Evolutionary conservation across 2,888 invertebrate genomes (phyloP).

Genomic region (Anoplius nigerrimus): DNA sequence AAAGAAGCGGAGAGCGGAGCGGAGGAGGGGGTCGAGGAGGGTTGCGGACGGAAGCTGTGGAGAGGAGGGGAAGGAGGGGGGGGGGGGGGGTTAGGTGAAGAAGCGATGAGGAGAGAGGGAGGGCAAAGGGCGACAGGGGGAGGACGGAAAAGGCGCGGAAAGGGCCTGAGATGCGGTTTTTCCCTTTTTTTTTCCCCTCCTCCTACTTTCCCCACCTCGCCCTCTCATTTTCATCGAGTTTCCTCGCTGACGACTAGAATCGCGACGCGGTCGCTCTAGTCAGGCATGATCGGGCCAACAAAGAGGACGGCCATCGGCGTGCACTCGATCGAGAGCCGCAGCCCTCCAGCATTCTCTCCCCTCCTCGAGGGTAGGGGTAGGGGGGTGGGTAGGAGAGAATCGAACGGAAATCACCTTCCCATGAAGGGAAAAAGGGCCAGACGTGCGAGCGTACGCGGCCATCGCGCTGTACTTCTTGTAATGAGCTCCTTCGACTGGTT

Average conservation of each 20-base stretch:
- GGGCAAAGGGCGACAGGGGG: background rate
- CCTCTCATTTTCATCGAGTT: conserved; percentile 31
- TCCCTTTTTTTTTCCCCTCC: conserved; percentile 17
- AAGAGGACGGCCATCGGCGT: background rate
- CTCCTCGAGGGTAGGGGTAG: conserved; percentile 51
- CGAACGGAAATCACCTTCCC: conserved; percentile 62
- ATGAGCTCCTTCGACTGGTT: background rate
- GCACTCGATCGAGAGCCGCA: background rate
- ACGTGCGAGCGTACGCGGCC: background rate
- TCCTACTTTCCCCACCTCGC: background rate
- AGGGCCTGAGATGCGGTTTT: background rate
- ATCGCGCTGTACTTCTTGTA: background rate
- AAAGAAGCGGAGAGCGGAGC: conserved; percentile 19
- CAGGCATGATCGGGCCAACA: conserved; percentile 11
- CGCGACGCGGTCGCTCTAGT: conserved; percentile 12
- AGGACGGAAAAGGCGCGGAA: background rate
- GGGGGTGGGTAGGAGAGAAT: no score
- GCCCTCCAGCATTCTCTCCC: conserved; percentile 27
- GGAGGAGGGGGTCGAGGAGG: background rate
- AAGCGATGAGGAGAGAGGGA: background rate
- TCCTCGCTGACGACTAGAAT: conserved; percentile 24
- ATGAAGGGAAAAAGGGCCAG: conserved; percentile 40
- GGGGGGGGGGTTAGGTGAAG: background rate
- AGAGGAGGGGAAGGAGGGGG: background rate
- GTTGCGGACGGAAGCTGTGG: background rate